phyloP scores from a whole-genome alignment of 2,797 vertebrate genomes.

The Channa striata region DNA sequence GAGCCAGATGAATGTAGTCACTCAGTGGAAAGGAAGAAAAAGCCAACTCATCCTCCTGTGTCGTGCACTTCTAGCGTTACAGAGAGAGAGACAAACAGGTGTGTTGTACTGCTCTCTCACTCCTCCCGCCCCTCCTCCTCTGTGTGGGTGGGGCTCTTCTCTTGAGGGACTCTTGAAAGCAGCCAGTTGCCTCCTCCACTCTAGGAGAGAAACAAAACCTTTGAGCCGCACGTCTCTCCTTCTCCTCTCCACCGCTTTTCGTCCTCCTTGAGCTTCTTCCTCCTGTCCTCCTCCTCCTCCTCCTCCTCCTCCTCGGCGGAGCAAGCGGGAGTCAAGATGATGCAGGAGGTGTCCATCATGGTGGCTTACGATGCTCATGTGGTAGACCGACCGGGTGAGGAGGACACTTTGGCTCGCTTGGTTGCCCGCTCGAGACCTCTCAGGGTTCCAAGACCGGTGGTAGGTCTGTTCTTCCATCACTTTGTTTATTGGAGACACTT shows the following conservation, averaged over 20 bases:
- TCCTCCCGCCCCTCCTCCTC: conserved; percentile 43
- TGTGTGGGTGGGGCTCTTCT: conserved; percentile 68
- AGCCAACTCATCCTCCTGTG: conserved; percentile 64
- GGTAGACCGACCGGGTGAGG: conserved; percentile 91
- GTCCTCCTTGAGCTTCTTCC: conserved; percentile 15
- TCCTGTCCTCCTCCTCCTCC: conserved; percentile 39
- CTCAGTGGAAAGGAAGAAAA: conserved; percentile 58
- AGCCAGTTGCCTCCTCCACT: conserved; percentile 55
- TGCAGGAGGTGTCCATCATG: conserved; percentile 97
- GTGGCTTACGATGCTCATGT: conserved; percentile 97
- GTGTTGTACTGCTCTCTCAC: conserved; percentile 66
- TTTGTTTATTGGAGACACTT: neutral
- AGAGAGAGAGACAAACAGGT: conserved; percentile 78
- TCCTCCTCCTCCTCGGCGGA: conserved; percentile 20
- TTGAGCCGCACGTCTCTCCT: conserved; percentile 55
- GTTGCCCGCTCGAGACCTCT: conserved; percentile 94
- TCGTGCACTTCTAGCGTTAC: conserved; percentile 68
- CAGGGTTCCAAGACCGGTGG: conserved; percentile 90
- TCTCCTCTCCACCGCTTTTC: conserved; percentile 23
- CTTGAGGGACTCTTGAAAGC: conserved; percentile 71
- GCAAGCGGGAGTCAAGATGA: conserved; percentile 87
- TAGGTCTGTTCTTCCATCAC: conserved; percentile 81
- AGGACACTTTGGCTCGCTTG: conserved; percentile 91
- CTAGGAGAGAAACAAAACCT: conserved; percentile 65
- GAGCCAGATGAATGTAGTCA: conserved; percentile 25